Percentiles rank a stretch among this genome's conserved stretches.
These are phyloP conservation scores for Xiphophorus birchmanni DNA, from an alignment of 2,797 vertebrate species.

Conservation along the genomic window DNA sequence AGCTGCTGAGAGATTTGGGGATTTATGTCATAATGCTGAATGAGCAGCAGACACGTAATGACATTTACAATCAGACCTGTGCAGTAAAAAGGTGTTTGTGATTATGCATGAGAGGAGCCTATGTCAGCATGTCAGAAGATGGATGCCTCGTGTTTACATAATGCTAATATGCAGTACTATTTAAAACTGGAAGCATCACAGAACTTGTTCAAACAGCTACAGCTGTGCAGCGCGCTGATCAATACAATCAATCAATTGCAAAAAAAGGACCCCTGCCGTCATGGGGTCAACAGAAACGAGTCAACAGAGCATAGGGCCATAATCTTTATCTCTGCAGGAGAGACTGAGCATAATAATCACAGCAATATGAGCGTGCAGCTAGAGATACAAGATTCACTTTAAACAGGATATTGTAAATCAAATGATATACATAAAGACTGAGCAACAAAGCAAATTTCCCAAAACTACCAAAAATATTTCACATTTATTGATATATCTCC, in stretches of 20 bases:
- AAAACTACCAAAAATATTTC: neutral
- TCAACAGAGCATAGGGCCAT: slow-evolving; percentile 17
- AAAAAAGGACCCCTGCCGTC: slow-evolving; percentile 50
- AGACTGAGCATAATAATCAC: slow-evolving; percentile 9
- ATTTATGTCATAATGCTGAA: neutral
- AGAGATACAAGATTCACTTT: neutral
- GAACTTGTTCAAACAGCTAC: slow-evolving; percentile 35
- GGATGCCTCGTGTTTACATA: neutral
- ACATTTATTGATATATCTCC: neutral
- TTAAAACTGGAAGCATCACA: slow-evolving; percentile 27
- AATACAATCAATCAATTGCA: slow-evolving; percentile 56
- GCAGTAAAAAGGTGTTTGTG: neutral
- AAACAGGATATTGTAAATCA: neutral
- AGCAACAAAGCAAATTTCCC: neutral
- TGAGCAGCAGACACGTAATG: neutral
- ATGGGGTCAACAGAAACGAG: slow-evolving; percentile 5
- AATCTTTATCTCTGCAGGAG: slow-evolving; percentile 37
- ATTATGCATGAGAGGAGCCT: slow-evolving; percentile 6
- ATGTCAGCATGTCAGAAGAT: neutral
- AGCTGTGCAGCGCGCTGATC: slow-evolving; percentile 53
- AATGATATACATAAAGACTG: neutral
- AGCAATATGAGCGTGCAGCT: slow-evolving; percentile 2
- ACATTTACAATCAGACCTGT: neutral
- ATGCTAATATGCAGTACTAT: slow-evolving; percentile 22
- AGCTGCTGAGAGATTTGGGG: neutral